Base-by-base conservation (phyloP, 2,113 vertebrate species). In the Verasper variegatus region DNA sequence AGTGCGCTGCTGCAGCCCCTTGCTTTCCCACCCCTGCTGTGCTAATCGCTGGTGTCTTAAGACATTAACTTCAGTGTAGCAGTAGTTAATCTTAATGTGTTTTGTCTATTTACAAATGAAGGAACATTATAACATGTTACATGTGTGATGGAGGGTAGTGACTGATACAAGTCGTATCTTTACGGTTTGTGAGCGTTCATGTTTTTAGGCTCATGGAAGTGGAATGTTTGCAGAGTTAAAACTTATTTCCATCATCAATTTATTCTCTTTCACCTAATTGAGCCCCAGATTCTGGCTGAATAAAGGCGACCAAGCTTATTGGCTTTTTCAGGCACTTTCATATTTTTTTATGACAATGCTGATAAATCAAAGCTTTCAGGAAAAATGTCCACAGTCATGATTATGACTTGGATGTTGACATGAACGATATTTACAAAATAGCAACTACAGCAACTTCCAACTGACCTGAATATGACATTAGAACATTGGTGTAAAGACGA, bases 21-120 rank as follows among this genome's bases (percentile, higher is more conserved):
- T 59, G 58, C 31, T 62, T 66, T 57, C n/a, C 40, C 35, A 18
- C 49, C 27, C 64, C 51, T 58, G 54, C 47, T 60, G 68, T 54
- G 58, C 47, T 56, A 64, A 49, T 68, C 40, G 35, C 74, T 24
- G 66, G 58, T 68, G 58, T 73, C 35, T 26, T 47, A 67, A 67
- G 60, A 67, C 56, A 55, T 76, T 56, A 68, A 57, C 56, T 62
- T 67, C 27, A 72, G 4, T 47, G 56, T 0, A 56, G 47, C 12
- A 10, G 13, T 14, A 26, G 35, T 69, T 55, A n/a, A 52, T 64
- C 23, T 47, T 47, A 35, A 54, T 54, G 24, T 60, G 35, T 35
- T 27, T 52, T 4, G 24, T 5, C 17, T 51, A 8, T 56, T 56
- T 23, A 56, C 5, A 56, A 23, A 56, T 56, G 9, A 23, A 56